A percentile compares a stretch with the other conserved stretches of the same genome.
Conservation (phyloP, 2,113 vertebrate genomes). For the Thryonomys swinderianus region DNA sequence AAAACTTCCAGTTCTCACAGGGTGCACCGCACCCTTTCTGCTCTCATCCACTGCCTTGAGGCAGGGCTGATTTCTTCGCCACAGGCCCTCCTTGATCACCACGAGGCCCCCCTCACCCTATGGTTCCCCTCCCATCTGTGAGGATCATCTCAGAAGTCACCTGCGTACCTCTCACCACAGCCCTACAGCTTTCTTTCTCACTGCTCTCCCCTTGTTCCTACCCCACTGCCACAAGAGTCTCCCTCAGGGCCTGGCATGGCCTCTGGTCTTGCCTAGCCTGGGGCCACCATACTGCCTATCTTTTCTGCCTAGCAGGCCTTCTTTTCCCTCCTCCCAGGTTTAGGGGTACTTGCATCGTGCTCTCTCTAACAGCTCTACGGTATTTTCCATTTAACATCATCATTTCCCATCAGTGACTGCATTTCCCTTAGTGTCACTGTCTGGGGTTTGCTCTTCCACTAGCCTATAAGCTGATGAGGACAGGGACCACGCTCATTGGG, state of each 20-base stretch:
- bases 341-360: no score
- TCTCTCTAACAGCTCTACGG: background rate
- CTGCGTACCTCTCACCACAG: fast-evolving
- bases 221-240: fast-evolving
- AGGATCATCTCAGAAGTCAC: background rate
- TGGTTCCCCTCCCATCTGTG: background rate
- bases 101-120: no score
- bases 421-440: background rate
- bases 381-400: background rate
- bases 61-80: background rate
- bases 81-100: background rate
- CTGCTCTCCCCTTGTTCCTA: background rate
- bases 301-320: background rate
- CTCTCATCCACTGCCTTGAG: no score
- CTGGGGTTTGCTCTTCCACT: background rate
- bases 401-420: background rate
- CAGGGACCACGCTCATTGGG: fast-evolving
- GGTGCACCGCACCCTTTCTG: background rate
- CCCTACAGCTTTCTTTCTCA: background rate
- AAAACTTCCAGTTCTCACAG: background rate
- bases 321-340: background rate
- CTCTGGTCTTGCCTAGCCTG: background rate
- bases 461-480: background rate
- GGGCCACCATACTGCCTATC: background rate
- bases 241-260: background rate